Evolutionary conservation across 2,113 vertebrate species (phyloP).

Genomic region (Corvus hawaiiensis): DNA sequence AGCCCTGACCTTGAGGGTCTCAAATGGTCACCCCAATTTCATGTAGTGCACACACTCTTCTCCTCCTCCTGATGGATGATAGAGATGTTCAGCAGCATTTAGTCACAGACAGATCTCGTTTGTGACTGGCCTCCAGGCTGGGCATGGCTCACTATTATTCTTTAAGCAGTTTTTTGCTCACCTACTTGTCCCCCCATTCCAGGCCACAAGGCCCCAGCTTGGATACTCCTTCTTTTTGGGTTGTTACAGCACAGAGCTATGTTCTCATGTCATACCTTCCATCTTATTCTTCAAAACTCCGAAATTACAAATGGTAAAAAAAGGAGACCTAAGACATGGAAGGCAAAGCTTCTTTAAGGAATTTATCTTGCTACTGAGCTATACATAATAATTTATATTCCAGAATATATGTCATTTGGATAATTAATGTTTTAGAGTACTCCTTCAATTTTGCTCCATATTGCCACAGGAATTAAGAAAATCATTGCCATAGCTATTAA

Average conservation of each 20-base stretch:
- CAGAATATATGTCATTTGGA: neutral
- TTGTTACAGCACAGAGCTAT: neutral
- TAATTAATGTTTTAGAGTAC: neutral
- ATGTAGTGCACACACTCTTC: neutral
- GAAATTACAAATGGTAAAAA: neutral
- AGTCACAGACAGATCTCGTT: neutral
- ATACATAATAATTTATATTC: neutral
- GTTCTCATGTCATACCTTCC: neutral
- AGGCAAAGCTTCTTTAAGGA: neutral
- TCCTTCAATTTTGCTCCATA: neutral
- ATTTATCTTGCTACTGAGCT: neutral
- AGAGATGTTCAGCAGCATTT: neutral
- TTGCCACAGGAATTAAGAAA: neutral
- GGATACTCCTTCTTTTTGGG: neutral
- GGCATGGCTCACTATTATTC: neutral
- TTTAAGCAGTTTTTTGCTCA: neutral
- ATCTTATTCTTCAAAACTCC: neutral
- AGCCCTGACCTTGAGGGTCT: neutral
- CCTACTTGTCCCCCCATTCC: neutral
- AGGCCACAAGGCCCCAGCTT: neutral
- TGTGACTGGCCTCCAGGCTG: neutral
- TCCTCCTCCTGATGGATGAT: neutral
- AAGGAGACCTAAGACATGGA: neutral
- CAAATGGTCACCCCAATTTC: neutral
- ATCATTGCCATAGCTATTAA: neutral